Base-by-base conservation (phyloP, 2,113 vertebrate species). In the Pteropus alecto region DNA sequence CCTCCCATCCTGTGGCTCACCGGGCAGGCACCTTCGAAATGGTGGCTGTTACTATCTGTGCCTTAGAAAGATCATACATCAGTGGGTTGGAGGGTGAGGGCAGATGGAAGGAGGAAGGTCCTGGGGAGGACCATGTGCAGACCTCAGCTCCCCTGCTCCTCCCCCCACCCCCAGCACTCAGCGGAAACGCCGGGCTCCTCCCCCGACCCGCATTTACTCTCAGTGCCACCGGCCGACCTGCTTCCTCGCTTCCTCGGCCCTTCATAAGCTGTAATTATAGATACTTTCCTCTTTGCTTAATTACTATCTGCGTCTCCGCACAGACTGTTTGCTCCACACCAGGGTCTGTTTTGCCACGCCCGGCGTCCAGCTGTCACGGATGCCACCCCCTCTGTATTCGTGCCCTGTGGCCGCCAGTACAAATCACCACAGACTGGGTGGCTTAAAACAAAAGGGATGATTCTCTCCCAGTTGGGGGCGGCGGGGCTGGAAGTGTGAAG, bases 241-340 rank as follows among this genome's bases (percentile, higher is more conserved):
- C 35, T 86, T 76, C 8, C 46, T 46, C 12, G 48, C 48, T 4
- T 51, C 96, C 96, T 89, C 35, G 14, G 86, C 73, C 60, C 77
- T 28, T 38, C 13, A 0, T 14, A 43, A 22, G 74, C 74, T 94
- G 13, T 96, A 87, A 97, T 95, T 96, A 95, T 0, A 6, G 16
- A 24, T 13, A 38, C 94, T 91, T 92, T 94, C 35, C 60, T 79
- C 74, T 82, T n/a, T 6, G 3, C 61, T 61, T 95, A 94, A 94
- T 96, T 76, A 61, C 21, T 6, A 6, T 26, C 35, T 82, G 81
- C 88, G 41, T 93, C 67, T 77, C 54, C 77, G 68, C 0, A 0
- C 28, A 90, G 95, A 78, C 58, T 5, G 51, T 58, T 26, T 41
- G 56, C 63, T 70, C 48, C 48, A 13, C 24, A 28, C 35, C 41